Conservation (phyloP, 64 coral and sea anemone species). For the Stichodactyla helianthus region DNA sequence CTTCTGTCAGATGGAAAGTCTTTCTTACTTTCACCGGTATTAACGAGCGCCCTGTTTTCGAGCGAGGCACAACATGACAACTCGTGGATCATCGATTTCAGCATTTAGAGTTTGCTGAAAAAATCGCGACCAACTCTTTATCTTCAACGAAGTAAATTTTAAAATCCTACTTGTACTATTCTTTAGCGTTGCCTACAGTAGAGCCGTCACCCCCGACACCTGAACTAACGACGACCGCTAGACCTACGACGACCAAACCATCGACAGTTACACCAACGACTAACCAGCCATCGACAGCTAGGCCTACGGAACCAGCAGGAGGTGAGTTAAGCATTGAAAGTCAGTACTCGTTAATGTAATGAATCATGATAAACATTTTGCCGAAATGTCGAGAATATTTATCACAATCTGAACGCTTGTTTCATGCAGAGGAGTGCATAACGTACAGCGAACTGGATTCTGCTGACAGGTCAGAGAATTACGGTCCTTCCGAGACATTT, state of each 20-base stretch:
- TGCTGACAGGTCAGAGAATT: slow-evolving; percentile 30
- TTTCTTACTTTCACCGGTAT: too few relatives aligned
- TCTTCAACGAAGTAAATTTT: too few relatives aligned
- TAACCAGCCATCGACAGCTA: neutral
- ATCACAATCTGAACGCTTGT: too few relatives aligned
- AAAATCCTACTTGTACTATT: neutral
- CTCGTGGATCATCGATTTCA: too few relatives aligned
- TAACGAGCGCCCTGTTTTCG: too few relatives aligned
- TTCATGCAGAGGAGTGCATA: slow-evolving; percentile 20
- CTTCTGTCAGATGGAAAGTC: too few relatives aligned
- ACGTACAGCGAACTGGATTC: slow-evolving; percentile 16
- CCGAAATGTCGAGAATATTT: too few relatives aligned
- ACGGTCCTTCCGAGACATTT: slow-evolving; percentile 18
- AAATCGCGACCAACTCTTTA: too few relatives aligned
- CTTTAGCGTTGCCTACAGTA: neutral
- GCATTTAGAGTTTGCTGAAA: too few relatives aligned
- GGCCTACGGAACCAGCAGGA: neutral
- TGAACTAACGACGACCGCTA: neutral
- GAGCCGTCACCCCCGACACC: neutral
- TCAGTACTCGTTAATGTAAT: neutral
- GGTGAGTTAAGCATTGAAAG: neutral
- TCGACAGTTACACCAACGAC: neutral
- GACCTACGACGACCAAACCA: neutral
- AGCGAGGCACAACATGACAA: too few relatives aligned
- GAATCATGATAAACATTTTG: neutral